Conservation (phyloP, 2,888 invertebrate genomes). For the Noctua pronuba region DNA sequence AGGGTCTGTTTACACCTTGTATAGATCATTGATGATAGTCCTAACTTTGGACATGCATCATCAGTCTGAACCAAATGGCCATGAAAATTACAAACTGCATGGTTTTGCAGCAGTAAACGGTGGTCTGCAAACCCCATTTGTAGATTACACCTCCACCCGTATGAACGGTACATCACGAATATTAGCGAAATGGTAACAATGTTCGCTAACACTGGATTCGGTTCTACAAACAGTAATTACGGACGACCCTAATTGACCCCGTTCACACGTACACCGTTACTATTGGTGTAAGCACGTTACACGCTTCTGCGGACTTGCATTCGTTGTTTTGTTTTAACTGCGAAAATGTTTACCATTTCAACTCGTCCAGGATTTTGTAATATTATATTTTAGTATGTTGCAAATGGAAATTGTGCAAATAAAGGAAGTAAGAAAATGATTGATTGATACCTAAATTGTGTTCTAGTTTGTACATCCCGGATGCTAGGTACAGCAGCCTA, state of each 20-base stretch:
- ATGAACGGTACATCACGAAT: conserved; percentile 37
- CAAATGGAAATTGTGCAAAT: conserved; percentile 42
- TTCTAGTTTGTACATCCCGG: conserved; percentile 29
- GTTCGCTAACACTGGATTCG: conserved; percentile 48
- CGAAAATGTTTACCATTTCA: conserved; percentile 7
- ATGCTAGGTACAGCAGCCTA: conserved; percentile 8
- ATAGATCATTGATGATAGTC: not conserved
- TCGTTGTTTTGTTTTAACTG: conserved; percentile 30
- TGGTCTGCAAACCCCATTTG: not conserved
- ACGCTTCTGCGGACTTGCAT: conserved; percentile 39
- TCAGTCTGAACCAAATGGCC: not conserved
- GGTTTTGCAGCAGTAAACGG: conserved; percentile 6
- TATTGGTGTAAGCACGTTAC: conserved; percentile 54
- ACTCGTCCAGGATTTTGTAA: not conserved
- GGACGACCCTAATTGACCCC: conserved; percentile 70
- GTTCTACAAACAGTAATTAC: conserved; percentile 57
- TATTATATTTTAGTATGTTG: not conserved
- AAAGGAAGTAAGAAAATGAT: conserved; percentile 22
- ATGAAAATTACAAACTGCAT: conserved; percentile 1
- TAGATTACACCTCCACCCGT: not conserved
- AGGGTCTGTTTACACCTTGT: too few relatives aligned
- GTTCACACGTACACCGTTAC: conserved; percentile 71
- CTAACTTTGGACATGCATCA: not conserved
- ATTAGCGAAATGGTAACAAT: conserved; percentile 46
- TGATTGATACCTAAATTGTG: conserved; percentile 29